phyloP scores from a whole-genome alignment of 2,113 vertebrate genomes.

The Cettia cetti region DNA sequence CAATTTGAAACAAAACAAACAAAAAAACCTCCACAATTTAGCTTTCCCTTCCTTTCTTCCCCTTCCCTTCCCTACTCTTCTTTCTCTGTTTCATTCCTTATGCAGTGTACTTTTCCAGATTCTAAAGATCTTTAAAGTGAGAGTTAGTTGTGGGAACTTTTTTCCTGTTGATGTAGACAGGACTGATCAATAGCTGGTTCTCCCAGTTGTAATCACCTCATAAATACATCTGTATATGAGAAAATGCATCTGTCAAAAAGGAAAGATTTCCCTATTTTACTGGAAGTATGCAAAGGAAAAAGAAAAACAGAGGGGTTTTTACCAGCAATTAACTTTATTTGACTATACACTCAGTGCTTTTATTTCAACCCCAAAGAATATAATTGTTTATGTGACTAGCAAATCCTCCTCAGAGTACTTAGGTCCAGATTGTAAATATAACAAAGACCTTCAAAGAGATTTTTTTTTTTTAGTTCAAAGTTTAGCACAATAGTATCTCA shows the following conservation, averaged over 20 bases:
- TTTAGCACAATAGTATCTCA: background rate
- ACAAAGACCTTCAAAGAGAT: background rate
- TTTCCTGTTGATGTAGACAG: background rate
- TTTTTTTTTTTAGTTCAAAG: background rate
- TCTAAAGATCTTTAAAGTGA: background rate
- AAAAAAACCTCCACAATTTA: background rate
- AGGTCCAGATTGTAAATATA: background rate
- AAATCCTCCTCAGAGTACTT: background rate
- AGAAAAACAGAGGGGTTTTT: rapidly evolving
- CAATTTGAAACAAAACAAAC: no score
- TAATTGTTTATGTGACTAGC: background rate
- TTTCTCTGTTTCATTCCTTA: background rate
- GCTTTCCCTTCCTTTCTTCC: background rate
- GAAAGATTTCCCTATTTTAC: background rate
- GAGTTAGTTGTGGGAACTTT: background rate
- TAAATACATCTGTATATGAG: background rate
- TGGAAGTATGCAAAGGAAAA: background rate
- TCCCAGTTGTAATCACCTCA: background rate
- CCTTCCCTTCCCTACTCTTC: background rate
- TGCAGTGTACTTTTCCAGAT: background rate
- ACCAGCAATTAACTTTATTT: background rate
- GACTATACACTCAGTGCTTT: background rate
- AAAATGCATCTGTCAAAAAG: background rate
- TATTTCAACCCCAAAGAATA: background rate
- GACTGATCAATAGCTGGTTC: background rate